phyloP scores from a whole-genome alignment of 1,140 invertebrate genomes.

The Pemphigus obesinymphae region DNA sequence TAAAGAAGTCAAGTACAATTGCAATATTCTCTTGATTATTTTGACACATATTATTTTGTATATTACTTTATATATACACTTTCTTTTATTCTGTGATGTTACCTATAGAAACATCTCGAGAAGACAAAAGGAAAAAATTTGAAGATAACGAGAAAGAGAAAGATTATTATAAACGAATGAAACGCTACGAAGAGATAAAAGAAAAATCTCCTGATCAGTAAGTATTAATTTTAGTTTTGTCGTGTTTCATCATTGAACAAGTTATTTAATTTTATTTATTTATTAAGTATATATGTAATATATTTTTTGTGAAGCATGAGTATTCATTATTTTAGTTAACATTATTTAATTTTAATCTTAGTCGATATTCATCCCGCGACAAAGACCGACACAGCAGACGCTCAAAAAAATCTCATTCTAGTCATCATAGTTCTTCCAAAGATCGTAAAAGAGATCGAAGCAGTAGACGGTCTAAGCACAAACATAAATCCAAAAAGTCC shows the following conservation, averaged over 20 bases:
- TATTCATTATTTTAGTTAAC: background rate
- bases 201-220: conserved; percentile 22
- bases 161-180: conserved; percentile 26
- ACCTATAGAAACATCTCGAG: background rate
- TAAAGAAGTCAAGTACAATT: no score
- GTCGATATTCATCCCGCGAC: conserved; percentile 6
- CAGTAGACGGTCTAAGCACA: conserved; percentile 22
- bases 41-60: no score
- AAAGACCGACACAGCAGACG: background rate
- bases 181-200: conserved; percentile 6
- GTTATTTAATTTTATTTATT: background rate
- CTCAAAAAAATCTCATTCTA: conserved; percentile 25
- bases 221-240: background rate
- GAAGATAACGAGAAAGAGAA: conserved; percentile 7
- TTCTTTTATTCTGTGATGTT: no score
- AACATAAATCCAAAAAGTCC: conserved; percentile 33
- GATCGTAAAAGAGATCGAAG: conserved; percentile 11
- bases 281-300: background rate
- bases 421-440: conserved; percentile 12
- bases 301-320: no score
- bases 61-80: no score
- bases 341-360: background rate
- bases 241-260: background rate
- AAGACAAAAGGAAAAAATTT: background rate
- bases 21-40: no score